Base-by-base conservation (phyloP, 1,140 invertebrate species). In the Aphaenogaster floridana region DNA sequence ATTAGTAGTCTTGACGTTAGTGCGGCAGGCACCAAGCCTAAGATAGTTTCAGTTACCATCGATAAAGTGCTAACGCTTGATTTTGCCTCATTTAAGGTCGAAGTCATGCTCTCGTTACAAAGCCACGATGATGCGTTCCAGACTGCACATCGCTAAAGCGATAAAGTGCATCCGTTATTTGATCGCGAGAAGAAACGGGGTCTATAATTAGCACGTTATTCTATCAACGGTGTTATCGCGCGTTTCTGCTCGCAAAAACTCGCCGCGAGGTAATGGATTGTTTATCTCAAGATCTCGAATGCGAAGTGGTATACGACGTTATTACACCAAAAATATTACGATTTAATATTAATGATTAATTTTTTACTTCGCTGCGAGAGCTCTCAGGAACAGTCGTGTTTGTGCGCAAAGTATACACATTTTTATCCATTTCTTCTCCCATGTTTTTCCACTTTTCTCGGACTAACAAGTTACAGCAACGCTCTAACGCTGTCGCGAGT, bases 11-110 rank as follows among this genome's bases (percentile, higher is more conserved):
- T 39, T 68, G 76, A 85, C 77, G 69, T 50, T 80, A 72, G 34
- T 17, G 17, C 0, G 48, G 57, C 52, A 48, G 21, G n/a, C 28
- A 85, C 15, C 57, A 57, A 79, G 88, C 50, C 17, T 42, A 42
- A 79, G 72, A 89, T 90, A 85, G 78, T 90, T 90, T 84, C 81
- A 86, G 89, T 90, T 91, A 91, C 57, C 89, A 83, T 81, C 86
- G 80, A 79, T 83, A 88, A 91, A 91, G 79, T 72, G 86, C 80
- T 86, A 77, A 86, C 54, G 52, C 87, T 83, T 68, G 80, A 88
- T 86, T 81, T 72, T 39, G 57, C 48, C 54, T 87, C 86, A 54
- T 80, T 42, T 64, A 74, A 63, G 85, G 39, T 39, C 15, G 39
- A 54, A 71, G 61, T 89, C 64, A 28, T 34, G 84, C 57, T 69